Base-by-base conservation (phyloP, 1,140 invertebrate genomes). In the Brachionus paranguensis region DNA sequence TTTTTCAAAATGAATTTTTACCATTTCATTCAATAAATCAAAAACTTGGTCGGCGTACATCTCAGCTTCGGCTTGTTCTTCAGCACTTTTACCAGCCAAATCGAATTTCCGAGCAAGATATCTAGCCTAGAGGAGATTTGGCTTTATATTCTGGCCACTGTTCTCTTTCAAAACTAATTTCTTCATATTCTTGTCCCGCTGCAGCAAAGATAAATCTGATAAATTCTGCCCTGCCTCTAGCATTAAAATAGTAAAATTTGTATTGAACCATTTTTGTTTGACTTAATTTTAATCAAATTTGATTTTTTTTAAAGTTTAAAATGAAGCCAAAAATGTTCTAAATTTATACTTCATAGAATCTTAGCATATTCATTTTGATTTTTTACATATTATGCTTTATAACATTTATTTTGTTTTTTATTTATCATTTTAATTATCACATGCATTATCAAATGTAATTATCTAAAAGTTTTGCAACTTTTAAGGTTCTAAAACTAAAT, bases 201-300 rank as follows among this genome's bases (percentile, higher is more conserved):
- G 83, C 83, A 27, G 83, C 83, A 84, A 84, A 84, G n/a, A 84
- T n/a, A 2, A 84, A 47, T 43, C 83, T 33, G 14, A 55, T 55
- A 12, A 76, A n/a, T 24, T 84, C 83, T 41, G 43, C 83, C 43
- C 53, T 47, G 20, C 83, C 83, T 60, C 24, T 76, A 7, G 53
- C 11, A 27, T 74, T 37, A 60, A 84, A 84, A 65, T 84, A 84
- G 6, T 29, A 27, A 0, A 84, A 29, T 37, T 70, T 84, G 17
- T 70, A 84, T n/a, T 70, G 33, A 84, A 55, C 64, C 81, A 84
- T 84, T 68, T 84, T 84, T 81, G 6, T 37, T 37, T 6, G 33
- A 37, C 6, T 37, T 37, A 37, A 3, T 37, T 37, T 37, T 6
- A 37, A 37, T 37, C 4, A 37, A 37, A 37, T 37, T 37, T 37